Evolutionary conservation across 2,797 vertebrate genomes (phyloP).

Genomic region (Anabas testudineus): DNA sequence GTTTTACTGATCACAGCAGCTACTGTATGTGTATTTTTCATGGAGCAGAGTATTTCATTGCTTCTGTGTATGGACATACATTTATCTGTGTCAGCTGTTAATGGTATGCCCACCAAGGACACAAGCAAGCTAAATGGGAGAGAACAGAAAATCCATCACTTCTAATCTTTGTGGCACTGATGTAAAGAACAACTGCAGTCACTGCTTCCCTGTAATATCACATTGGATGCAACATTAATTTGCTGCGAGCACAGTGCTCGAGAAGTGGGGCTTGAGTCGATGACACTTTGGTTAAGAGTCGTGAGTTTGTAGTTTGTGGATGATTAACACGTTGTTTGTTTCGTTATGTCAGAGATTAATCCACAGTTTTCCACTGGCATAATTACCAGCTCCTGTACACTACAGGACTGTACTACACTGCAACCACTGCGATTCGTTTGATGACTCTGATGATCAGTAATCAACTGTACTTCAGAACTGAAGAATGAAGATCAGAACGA

Average conservation of each 20-base stretch:
- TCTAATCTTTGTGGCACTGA: constrained; percentile 39
- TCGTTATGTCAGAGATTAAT: neutral
- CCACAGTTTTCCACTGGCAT: neutral
- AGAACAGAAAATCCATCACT: constrained; percentile 51
- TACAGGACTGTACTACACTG: neutral
- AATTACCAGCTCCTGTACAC: neutral
- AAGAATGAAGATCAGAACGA: neutral
- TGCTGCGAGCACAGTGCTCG: no score
- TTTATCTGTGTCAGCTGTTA: constrained; percentile 28
- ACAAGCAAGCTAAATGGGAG: constrained; percentile 36
- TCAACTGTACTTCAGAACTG: neutral
- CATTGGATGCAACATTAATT: neutral
- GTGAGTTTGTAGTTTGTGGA: neutral
- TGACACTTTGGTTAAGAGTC: neutral
- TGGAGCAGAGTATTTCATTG: neutral
- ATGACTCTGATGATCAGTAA: neutral
- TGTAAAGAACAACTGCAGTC: constrained; percentile 21
- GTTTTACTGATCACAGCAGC: neutral
- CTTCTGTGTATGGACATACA: constrained; percentile 11
- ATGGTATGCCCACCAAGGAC: constrained; percentile 40
- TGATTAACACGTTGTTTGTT: neutral
- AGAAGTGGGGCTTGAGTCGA: neutral
- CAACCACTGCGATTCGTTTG: neutral
- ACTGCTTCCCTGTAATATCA: constrained; percentile 16
- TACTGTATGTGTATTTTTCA: constrained; percentile 8